Evolutionary conservation across 2,797 vertebrate species (phyloP).

Genomic region (Brachymystax lenok): DNA sequence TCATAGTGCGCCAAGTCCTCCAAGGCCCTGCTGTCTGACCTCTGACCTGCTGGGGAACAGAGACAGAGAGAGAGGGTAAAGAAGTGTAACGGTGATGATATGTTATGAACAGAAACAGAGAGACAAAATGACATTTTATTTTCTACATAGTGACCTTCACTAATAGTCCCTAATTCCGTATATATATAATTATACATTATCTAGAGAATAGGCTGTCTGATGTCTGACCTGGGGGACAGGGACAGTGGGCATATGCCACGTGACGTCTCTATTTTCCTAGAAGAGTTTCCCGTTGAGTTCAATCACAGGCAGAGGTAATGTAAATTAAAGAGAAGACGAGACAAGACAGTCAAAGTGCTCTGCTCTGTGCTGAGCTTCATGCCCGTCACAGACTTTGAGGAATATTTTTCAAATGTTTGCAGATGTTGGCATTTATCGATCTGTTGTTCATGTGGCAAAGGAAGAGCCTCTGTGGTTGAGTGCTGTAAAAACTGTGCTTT

Average conservation of each 20-base stretch:
- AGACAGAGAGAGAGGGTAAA: background rate
- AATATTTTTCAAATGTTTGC: constrained; percentile 82
- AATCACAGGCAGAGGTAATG: constrained; percentile 37
- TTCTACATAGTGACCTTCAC: too few relatives aligned
- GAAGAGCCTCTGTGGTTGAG: constrained; percentile 69
- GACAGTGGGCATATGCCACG: too few relatives aligned
- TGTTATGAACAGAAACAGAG: background rate
- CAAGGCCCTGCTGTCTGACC: constrained; percentile 60
- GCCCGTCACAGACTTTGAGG: constrained; percentile 60
- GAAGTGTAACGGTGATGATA: background rate
- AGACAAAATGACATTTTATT: too few relatives aligned
- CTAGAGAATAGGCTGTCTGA: too few relatives aligned
- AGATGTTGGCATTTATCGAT: constrained; percentile 79
- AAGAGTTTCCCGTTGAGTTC: background rate
- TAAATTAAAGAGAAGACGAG: constrained; percentile 1
- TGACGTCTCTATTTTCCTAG: background rate
- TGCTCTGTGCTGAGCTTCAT: constrained; percentile 49
- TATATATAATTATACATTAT: too few relatives aligned
- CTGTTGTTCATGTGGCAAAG: constrained; percentile 73
- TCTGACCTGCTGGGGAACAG: constrained; percentile 60
- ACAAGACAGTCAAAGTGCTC: too few relatives aligned
- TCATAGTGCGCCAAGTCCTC: constrained; percentile 71
- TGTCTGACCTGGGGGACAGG: too few relatives aligned
- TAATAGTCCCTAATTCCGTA: too few relatives aligned
- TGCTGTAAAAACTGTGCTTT: constrained; percentile 72